Conservation (phyloP, 2,113 vertebrate genomes). For the Alces alces region DNA sequence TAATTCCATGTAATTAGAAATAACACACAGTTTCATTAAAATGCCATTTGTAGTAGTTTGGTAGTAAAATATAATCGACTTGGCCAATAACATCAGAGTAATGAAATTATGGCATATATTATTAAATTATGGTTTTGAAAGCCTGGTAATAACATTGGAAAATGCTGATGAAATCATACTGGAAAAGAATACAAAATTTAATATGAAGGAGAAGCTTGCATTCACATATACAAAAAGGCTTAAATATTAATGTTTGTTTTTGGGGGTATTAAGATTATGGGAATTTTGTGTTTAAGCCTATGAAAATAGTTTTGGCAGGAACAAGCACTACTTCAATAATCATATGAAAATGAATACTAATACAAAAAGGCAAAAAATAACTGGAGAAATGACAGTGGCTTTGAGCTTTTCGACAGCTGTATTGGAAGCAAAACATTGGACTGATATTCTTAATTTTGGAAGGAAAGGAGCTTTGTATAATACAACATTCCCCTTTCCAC, state of each 20-base stretch:
- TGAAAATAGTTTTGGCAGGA: not conserved
- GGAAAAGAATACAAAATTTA: not conserved
- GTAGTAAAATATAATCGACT: not conserved
- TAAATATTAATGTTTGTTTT: not conserved
- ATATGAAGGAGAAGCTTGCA: not conserved
- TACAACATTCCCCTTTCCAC: not conserved
- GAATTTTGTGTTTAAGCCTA: not conserved
- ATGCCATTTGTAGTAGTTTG: not conserved
- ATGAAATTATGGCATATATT: not conserved
- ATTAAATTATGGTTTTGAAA: conserved; percentile 13
- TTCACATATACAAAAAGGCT: not conserved
- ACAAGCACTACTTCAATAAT: not conserved
- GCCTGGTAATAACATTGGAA: not conserved
- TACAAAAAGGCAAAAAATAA: not conserved
- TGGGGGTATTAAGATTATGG: not conserved
- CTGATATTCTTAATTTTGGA: not conserved
- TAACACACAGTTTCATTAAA: not conserved
- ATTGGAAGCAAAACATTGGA: not conserved
- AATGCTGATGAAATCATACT: not conserved
- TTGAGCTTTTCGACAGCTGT: not conserved
- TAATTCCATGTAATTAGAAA: not conserved
- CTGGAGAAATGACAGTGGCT: not conserved
- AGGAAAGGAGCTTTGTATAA: not conserved
- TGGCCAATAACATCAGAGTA: not conserved
- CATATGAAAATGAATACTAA: not conserved